Evolutionary conservation across 2,888 invertebrate species (phyloP).

Genomic region (Luperina testacea): DNA sequence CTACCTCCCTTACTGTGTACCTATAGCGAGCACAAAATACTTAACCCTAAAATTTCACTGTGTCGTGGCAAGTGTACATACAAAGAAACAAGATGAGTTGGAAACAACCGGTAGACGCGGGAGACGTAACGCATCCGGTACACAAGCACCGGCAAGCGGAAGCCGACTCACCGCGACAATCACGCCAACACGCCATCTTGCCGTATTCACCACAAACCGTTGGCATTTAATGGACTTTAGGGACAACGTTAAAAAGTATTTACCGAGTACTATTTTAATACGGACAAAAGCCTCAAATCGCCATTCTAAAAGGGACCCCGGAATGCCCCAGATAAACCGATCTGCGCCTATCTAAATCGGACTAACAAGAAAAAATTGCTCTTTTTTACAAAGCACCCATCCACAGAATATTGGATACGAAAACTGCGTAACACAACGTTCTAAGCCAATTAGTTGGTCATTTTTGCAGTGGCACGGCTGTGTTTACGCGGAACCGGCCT

Average conservation of each 20-base stretch:
- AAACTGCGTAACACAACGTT: slow-evolving; percentile 85
- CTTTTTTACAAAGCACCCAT: slow-evolving; percentile 80
- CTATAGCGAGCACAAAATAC: slow-evolving; percentile 64
- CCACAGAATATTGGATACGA: slow-evolving; percentile 86
- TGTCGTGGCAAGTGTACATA: slow-evolving; percentile 71
- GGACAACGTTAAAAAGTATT: slow-evolving; percentile 64
- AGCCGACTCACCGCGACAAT: slow-evolving; percentile 77
- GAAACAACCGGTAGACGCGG: slow-evolving; percentile 72
- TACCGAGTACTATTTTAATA: slow-evolving; percentile 61
- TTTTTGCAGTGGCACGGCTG: slow-evolving; percentile 86
- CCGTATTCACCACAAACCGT: slow-evolving; percentile 69
- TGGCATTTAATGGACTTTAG: slow-evolving; percentile 71
- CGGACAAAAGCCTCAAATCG: slow-evolving; percentile 53
- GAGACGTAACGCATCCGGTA: slow-evolving; percentile 78
- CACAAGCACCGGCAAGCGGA: slow-evolving; percentile 78
- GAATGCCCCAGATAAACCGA: slow-evolving; percentile 36
- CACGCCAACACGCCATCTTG: slow-evolving; percentile 76
- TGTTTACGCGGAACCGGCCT: slow-evolving; percentile 81
- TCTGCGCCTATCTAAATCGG: slow-evolving; percentile 62
- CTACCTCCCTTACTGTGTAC: slow-evolving; percentile 37
- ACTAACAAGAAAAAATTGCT: slow-evolving; percentile 64
- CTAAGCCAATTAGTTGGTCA: slow-evolving; percentile 90
- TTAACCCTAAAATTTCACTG: slow-evolving; percentile 67
- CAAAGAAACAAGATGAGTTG: slow-evolving; percentile 78
- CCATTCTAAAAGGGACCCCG: slow-evolving; percentile 25